Base-by-base conservation (phyloP, 2,797 vertebrate genomes). In the Brachyalestes nurse region DNA sequence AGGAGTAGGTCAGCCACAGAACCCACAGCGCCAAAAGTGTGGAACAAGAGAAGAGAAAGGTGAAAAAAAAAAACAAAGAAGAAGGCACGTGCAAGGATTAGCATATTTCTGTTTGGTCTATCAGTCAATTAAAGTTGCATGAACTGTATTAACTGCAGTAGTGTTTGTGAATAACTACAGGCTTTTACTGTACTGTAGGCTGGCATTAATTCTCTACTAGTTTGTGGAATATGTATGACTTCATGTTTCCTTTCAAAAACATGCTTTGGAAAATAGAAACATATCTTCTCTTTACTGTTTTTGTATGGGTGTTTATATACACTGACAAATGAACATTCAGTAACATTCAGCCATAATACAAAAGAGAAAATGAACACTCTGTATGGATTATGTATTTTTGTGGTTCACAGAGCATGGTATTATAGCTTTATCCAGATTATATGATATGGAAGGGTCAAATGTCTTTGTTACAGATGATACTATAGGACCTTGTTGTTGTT, bases 351-450 rank as follows among this genome's bases (percentile, higher is more conserved):
- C 61, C 61, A 3, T 51, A 28, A 38, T 72, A 53, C 28, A 23
- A 34, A 47, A 80, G 23, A 16, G 13, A 60, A 57, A 34, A 19
- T 38, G 19, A 47, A n/a, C 12, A 51, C 61, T 61, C 21, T 34
- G 34, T 69, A 12, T 69, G 55, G 69, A 84, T 81, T 64, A 47
- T 62, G 17, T 55, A 16, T 78, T 72, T 80, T 75, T 55, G 9
- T 60, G 57, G 62, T 71, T 16, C 42, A 62, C 34, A 70, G 25
- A 28, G 61, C 53, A 47, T 64, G 62, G 73, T 80, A 57, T 67
- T 66, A 73, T 57, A 77, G 53, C 77, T 80, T 82, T 72, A 80
- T 82, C 38, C 69, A 82, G 78, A 82, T 82, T 72, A 80, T 80
- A 28, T 55, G 70, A 49, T 64, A 82, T 28, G 13, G 47, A 28